Percentiles rank a stretch among this genome's conserved stretches.
Conservation (phyloP, 2,797 vertebrate species). For the Otus scops region DNA sequence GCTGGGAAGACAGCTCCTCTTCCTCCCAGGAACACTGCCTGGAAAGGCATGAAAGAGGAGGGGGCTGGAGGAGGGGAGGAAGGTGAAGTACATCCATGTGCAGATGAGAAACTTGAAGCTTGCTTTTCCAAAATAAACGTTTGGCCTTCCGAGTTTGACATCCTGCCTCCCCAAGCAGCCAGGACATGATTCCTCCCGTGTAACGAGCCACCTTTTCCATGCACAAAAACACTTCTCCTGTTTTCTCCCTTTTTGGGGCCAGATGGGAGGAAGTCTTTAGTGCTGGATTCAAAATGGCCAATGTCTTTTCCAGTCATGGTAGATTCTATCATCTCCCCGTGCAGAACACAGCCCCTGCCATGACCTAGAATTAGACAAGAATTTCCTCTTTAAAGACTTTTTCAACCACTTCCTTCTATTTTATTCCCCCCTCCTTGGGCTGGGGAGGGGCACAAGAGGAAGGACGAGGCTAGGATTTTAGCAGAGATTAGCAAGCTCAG, state of each 20-base stretch:
- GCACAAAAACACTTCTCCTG: not conserved
- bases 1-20: not conserved
- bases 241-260: not conserved
- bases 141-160: not conserved
- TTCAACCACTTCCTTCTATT: not conserved
- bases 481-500: not conserved
- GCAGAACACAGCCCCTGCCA: not conserved
- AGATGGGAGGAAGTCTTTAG: not conserved
- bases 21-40: not conserved
- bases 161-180: not conserved
- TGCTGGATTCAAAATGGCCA: not conserved
- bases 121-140: not conserved
- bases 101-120: not conserved
- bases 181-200: not conserved
- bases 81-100: not conserved
- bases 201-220: not conserved
- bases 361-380: not conserved
- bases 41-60: not conserved
- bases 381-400: not conserved
- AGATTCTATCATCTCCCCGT: not conserved
- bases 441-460: not conserved
- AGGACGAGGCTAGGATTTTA: not conserved
- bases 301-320: constrained; percentile 33
- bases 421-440: not conserved
- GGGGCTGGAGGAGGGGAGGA: not conserved